Evolutionary conservation across 1,140 invertebrate species (phyloP).

Genomic region (Procambarus virginalis): DNA sequence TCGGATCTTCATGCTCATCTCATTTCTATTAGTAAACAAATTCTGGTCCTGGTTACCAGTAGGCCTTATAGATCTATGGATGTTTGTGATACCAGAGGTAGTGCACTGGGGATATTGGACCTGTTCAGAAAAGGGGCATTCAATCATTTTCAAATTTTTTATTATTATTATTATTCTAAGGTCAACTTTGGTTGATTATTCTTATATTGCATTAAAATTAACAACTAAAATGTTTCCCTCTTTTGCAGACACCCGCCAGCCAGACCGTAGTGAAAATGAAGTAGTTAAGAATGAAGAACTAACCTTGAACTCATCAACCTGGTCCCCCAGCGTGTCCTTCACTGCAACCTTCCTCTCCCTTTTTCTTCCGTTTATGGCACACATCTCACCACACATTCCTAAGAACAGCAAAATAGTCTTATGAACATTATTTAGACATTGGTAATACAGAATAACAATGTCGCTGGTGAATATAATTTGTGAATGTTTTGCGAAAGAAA

Average conservation of each 20-base stretch:
- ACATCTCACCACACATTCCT: conserved; percentile 35
- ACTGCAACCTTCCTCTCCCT: conserved; percentile 7
- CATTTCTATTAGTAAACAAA: too few species aligned
- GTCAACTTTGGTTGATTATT: too few species aligned
- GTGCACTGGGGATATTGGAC: too few species aligned
- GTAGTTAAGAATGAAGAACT: conserved; percentile 32
- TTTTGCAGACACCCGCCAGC: conserved; percentile 20
- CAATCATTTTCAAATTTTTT: too few species aligned
- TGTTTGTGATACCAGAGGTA: too few species aligned
- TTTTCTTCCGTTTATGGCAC: conserved; percentile 12
- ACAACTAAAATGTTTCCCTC: neutral
- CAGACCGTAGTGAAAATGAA: conserved; percentile 32
- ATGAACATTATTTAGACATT: conserved; percentile 9
- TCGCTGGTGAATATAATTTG: neutral
- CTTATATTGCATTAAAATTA: too few species aligned
- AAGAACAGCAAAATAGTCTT: conserved; percentile 18
- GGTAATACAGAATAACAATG: neutral
- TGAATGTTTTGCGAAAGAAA: neutral
- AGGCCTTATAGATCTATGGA: too few species aligned
- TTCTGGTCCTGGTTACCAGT: too few species aligned
- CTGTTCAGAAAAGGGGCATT: too few species aligned
- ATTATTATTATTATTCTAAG: too few species aligned
- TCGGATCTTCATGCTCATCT: too few species aligned
- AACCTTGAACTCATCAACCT: conserved; percentile 13
- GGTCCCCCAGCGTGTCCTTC: conserved; percentile 6